phyloP scores from a whole-genome alignment of 2,797 vertebrate genomes.

The Sebastes iracundus region DNA sequence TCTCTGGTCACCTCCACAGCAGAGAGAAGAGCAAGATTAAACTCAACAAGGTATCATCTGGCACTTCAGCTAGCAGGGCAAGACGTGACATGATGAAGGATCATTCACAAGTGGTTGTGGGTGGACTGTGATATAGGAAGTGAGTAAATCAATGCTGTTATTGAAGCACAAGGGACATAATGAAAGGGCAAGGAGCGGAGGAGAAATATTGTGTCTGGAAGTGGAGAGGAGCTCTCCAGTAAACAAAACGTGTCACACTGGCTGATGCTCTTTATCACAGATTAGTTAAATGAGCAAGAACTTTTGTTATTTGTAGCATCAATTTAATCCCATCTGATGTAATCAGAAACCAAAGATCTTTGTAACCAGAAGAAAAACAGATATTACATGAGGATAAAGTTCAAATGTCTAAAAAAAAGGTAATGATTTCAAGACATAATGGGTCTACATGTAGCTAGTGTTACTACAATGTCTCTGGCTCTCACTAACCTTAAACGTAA shows the following conservation, averaged over 20 bases:
- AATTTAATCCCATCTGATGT: not conserved
- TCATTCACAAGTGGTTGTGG: not conserved
- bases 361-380: not conserved
- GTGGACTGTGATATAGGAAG: not conserved
- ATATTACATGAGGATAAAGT: not conserved
- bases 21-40: conserved; percentile 97
- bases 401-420: not conserved
- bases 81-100: not conserved
- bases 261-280: not conserved
- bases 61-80: not conserved
- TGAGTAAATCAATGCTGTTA: conserved; percentile 13
- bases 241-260: not conserved
- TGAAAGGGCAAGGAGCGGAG: not conserved
- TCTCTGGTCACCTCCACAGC: conserved; percentile 96
- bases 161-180: not conserved
- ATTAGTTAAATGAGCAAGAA: not conserved
- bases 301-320: not conserved
- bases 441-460: not conserved
- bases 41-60: conserved; percentile 91
- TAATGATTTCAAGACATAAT: not conserved
- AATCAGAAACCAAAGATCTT: not conserved
- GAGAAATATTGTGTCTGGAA: not conserved
- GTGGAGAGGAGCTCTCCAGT: not conserved
- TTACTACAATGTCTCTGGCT: not conserved
- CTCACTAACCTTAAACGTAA: not conserved